These are phyloP conservation scores for Sinosuthora webbiana DNA, from an alignment of 2,113 vertebrate genomes.

Conservation along the genomic window DNA sequence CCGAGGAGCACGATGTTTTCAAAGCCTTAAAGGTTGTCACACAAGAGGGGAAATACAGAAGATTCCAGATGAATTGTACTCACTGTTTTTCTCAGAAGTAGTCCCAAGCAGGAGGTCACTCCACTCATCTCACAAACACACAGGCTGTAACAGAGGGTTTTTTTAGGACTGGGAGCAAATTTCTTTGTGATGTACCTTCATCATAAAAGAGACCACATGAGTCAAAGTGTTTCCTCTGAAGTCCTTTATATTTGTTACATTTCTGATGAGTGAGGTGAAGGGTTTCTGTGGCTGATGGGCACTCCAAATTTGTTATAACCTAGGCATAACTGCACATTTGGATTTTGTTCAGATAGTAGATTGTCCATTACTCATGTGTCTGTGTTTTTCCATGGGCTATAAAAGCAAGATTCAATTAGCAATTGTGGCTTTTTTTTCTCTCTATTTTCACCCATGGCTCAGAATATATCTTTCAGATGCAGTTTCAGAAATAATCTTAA, in stretches of 20 bases:
- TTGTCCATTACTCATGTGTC: background rate
- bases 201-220: background rate
- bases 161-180: background rate
- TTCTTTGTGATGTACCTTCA: background rate
- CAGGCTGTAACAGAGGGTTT: background rate
- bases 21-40: background rate
- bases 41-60: background rate
- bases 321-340: background rate
- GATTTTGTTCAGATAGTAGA: background rate
- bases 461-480: background rate
- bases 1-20: background rate
- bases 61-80: background rate
- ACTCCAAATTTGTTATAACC: background rate
- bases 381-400: background rate
- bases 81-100: background rate
- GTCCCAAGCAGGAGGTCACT: background rate
- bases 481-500: background rate
- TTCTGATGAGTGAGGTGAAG: background rate
- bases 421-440: background rate
- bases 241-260: background rate
- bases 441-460: background rate
- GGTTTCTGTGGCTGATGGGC: background rate
- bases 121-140: background rate
- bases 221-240: background rate
- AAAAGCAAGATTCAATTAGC: background rate